phyloP scores from a whole-genome alignment of 1,140 invertebrate species.

The Cyclargus thomasi region DNA sequence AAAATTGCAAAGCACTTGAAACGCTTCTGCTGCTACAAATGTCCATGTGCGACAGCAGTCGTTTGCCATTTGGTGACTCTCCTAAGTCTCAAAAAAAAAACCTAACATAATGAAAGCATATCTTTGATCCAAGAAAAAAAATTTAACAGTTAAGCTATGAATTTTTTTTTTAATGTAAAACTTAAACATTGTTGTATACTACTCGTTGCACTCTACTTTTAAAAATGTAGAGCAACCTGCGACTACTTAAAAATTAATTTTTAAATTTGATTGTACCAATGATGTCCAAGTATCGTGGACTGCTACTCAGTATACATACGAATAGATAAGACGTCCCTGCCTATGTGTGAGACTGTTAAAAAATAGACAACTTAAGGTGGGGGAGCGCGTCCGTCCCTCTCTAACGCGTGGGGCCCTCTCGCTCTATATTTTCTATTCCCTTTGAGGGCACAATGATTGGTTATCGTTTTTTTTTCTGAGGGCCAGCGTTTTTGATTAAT shows the following conservation, averaged over 20 bases:
- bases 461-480: conserved; percentile 22
- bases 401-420: conserved; percentile 16
- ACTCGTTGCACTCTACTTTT: too few relatives aligned
- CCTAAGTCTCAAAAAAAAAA: too few relatives aligned
- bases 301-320: conserved; percentile 8
- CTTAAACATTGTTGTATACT: too few relatives aligned
- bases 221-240: too few relatives aligned
- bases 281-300: background rate
- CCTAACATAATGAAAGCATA: too few relatives aligned
- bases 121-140: too few relatives aligned
- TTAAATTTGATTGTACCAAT: background rate
- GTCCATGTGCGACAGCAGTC: too few relatives aligned
- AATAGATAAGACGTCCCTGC: conserved; percentile 21
- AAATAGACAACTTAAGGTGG: conserved; percentile 19
- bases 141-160: too few relatives aligned
- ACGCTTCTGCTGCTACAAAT: too few relatives aligned
- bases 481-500: conserved; percentile 15
- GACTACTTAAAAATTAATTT: background rate
- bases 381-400: conserved; percentile 17
- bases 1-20: too few relatives aligned
- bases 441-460: conserved; percentile 21
- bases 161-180: too few relatives aligned
- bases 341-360: conserved; percentile 19
- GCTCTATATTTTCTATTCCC: conserved; percentile 22
- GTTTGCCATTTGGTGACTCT: too few relatives aligned